Conservation (phyloP, 2,797 vertebrate genomes). For the Allobates femoralis region DNA sequence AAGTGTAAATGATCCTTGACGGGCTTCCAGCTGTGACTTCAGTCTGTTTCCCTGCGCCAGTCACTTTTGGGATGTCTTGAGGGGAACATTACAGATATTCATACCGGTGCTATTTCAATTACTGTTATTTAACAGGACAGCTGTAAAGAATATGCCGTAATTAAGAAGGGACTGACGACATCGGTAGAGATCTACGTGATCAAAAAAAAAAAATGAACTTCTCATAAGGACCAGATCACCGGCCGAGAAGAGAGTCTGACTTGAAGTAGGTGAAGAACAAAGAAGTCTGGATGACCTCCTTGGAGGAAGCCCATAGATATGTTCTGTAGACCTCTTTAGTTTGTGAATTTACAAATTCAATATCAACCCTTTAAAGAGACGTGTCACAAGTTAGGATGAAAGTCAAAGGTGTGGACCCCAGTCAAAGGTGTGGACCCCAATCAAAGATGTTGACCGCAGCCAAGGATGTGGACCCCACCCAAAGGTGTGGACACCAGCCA, state of each 20-base stretch:
- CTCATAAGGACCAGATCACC: conserved; percentile 69
- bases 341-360: too few species aligned
- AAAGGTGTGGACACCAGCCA: too few species aligned
- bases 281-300: conserved; percentile 66
- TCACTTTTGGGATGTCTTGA: conserved; percentile 96
- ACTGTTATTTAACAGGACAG: conserved; percentile 98
- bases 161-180: conserved; percentile 88
- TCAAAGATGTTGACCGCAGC: too few species aligned
- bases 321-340: conserved; percentile 70
- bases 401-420: too few species aligned
- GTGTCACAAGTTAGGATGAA: too few species aligned
- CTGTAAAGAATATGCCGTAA: conserved; percentile 96
- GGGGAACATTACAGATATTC: conserved; percentile 98
- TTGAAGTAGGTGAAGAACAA: conserved; percentile 66
- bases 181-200: conserved; percentile 79
- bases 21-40: conserved; percentile 97
- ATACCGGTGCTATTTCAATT: conserved; percentile 99
- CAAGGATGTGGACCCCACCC: too few species aligned
- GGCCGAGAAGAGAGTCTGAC: conserved; percentile 69
- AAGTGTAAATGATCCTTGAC: conserved; percentile 99
- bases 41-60: conserved; percentile 91
- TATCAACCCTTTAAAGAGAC: too few species aligned
- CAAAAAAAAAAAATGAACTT: conserved; percentile 49
- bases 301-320: neutral
- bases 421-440: too few species aligned